Base-by-base conservation (phyloP, 2,113 vertebrate genomes). In the Xenotilapia leptura region DNA sequence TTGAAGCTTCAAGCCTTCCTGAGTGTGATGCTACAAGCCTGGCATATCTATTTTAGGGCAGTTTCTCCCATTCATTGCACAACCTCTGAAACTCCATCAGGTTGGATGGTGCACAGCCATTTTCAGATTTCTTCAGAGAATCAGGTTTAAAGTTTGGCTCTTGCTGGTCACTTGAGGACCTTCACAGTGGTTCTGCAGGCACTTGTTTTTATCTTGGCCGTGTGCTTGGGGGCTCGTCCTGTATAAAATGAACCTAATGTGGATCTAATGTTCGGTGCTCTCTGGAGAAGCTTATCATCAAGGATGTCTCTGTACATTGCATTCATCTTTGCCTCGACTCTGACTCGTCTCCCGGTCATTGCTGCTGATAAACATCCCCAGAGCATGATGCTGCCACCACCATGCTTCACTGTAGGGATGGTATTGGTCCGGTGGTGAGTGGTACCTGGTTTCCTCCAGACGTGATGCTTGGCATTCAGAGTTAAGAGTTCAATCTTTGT, bases 251-350 rank as follows among this genome's bases (percentile, higher is more conserved):
- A 0, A 58, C 14, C 26, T 56, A 28, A 56, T 56, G 55, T 28
- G 55, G 0, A 56, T 56, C 55, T 56, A 56, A 56, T 56, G 55
- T 28, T 0, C 2, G 3, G 23, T 56, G 55, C 55, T 1, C 7
- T 15, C 13, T 56, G 55, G 7, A 56, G 55, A 0, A 56, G 0
- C 54, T 56, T 56, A 55, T 54, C n/a, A 54, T 54, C 51, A 54
- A 55, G 54, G 21, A 54, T 0, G 2, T 54, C 51, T 54, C n/a
- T 53, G 51, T 53, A 21, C 51, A 11, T 54, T 21, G 5, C n/a
- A 54, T 21, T 54, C 51, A 54, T 54, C 51, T 54, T 21, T 54
- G 1, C 51, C n/a, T 6, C 51, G 5, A 54, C 15, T 49, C 7
- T 49, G 15, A 49, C 51, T 53, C 21, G n/a, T 11, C 51, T 54